phyloP scores from a whole-genome alignment of 2,113 vertebrate species.

The Pelecanoides urinatrix region DNA sequence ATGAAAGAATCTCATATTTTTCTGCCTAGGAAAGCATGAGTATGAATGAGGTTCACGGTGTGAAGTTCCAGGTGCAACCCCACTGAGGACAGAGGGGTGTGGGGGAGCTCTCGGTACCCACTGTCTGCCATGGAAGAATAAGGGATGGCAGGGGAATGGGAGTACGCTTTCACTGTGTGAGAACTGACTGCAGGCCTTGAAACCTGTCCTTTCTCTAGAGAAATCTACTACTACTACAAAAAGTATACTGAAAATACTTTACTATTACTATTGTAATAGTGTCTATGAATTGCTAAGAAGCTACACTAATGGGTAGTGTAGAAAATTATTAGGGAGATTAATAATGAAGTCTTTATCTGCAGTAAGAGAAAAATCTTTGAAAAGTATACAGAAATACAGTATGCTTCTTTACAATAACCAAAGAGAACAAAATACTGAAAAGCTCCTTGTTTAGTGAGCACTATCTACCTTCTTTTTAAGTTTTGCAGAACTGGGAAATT shows the following conservation, averaged over 20 bases:
- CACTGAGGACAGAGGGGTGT: too few species aligned
- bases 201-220: background rate
- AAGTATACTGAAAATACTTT: background rate
- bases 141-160: background rate
- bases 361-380: background rate
- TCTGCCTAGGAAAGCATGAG: background rate
- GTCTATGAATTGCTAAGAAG: background rate
- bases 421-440: background rate
- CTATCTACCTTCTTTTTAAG: background rate
- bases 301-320: background rate
- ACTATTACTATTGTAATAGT: background rate
- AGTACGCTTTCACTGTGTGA: background rate
- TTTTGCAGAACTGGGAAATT: background rate
- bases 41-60: background rate
- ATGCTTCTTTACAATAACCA: background rate
- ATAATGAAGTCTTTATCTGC: background rate
- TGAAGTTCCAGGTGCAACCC: background rate
- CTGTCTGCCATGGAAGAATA: background rate
- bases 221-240: background rate
- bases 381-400: background rate
- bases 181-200: background rate
- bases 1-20: background rate
- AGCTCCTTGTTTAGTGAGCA: background rate
- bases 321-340: background rate
- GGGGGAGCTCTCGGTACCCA: fast-evolving